A percentile compares a stretch with the other conserved stretches of the same genome.
phyloP scores from a whole-genome alignment of 2,113 vertebrate species.

The Sigmodon hispidus region DNA sequence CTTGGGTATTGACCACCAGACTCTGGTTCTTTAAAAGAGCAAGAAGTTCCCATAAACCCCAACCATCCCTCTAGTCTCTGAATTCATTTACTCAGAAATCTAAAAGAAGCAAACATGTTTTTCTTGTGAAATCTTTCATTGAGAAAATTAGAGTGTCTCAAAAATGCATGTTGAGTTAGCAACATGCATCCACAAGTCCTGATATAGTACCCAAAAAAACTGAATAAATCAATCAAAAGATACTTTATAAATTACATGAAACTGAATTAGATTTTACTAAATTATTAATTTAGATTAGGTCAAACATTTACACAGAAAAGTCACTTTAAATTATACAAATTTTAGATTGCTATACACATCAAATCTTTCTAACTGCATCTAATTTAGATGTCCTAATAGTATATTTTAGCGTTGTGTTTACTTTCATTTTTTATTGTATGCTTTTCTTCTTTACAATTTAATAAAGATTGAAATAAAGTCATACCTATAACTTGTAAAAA shows the following conservation, averaged over 20 bases:
- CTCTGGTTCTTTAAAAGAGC: neutral
- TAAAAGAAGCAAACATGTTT: neutral
- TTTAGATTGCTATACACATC: neutral
- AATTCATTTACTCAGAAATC: neutral
- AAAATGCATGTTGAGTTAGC: neutral
- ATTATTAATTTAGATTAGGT: conserved; percentile 46
- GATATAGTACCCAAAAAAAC: neutral
- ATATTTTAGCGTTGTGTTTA: neutral
- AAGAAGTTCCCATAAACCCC: neutral
- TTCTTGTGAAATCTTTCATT: neutral
- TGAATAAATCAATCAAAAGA: neutral
- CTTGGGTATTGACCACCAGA: too few species aligned
- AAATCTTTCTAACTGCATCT: neutral
- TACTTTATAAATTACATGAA: neutral
- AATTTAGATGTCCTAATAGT: neutral
- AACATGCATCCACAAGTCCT: neutral
- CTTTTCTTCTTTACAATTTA: neutral
- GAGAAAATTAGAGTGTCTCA: neutral
- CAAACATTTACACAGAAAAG: neutral
- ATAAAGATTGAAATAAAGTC: neutral
- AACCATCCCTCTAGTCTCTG: neutral
- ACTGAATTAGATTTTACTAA: conserved; percentile 3
- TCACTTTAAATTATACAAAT: neutral
- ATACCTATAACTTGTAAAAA: neutral
- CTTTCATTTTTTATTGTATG: neutral